These are phyloP conservation scores for Eupithecia inturbata DNA, from an alignment of 2,888 invertebrate genomes.

Conservation along the genomic window DNA sequence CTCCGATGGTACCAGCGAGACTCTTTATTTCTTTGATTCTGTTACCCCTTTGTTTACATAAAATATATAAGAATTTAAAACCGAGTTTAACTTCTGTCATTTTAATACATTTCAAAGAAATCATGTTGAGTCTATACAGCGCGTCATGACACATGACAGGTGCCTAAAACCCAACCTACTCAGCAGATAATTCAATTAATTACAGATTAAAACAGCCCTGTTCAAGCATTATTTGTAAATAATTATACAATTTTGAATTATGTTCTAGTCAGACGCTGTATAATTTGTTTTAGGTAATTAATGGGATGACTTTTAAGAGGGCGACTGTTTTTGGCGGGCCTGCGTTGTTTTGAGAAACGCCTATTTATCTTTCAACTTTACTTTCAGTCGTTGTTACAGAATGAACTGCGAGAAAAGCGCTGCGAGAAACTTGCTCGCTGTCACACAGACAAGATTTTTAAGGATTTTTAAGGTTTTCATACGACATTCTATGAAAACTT, in stretches of 20 bases:
- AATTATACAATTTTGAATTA: slow-evolving; percentile 37
- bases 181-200: slow-evolving; percentile 36
- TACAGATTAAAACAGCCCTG: slow-evolving; percentile 30
- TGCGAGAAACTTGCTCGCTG: no score
- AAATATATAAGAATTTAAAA: no score
- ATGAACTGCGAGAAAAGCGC: not conserved
- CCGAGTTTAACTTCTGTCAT: not conserved
- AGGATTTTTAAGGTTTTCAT: no score
- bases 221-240: slow-evolving; percentile 30
- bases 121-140: no score
- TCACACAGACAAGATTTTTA: no score
- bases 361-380: slow-evolving; percentile 10
- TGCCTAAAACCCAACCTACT: slow-evolving; percentile 4
- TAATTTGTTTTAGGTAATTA: slow-evolving; percentile 32
- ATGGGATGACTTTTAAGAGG: slow-evolving; percentile 13
- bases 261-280: slow-evolving; percentile 24
- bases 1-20: no score
- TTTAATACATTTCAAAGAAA: not conserved
- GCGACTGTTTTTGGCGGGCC: slow-evolving; percentile 22
- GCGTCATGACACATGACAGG: not conserved
- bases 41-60: no score
- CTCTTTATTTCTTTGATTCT: no score
- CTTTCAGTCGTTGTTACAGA: not conserved
- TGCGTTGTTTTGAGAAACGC: not conserved
- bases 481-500: no score